These are phyloP conservation scores for Onthophagus sagittarius DNA, from an alignment of 2,888 invertebrate species.

Conservation along the genomic window DNA sequence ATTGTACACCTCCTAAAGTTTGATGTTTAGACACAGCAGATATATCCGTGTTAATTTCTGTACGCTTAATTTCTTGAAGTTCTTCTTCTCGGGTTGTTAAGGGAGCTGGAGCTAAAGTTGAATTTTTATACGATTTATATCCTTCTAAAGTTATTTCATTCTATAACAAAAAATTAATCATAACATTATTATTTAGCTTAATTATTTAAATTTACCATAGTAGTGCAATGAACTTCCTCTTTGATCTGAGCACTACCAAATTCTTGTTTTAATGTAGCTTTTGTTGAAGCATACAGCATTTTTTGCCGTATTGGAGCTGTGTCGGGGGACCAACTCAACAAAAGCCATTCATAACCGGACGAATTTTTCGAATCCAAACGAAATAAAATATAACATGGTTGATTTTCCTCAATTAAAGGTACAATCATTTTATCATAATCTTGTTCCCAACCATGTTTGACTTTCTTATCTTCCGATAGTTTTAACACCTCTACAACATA, in stretches of 20 bases:
- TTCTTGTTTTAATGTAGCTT: slow-evolving; percentile 93
- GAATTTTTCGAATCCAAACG: slow-evolving; percentile 75
- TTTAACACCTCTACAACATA: slow-evolving; percentile 67
- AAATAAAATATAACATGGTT: slow-evolving; percentile 87
- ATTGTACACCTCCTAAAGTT: slow-evolving; percentile 83
- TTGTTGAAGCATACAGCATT: slow-evolving; percentile 97
- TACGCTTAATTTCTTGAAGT: slow-evolving; percentile 70
- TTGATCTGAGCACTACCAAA: slow-evolving; percentile 93
- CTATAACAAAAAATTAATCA: slow-evolving; percentile 44
- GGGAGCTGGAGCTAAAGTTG: slow-evolving; percentile 81
- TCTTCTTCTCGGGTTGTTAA: slow-evolving; percentile 86
- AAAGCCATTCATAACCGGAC: slow-evolving; percentile 85
- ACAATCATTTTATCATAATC: slow-evolving; percentile 76
- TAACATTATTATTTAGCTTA: too few species aligned
- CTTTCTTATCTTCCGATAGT: slow-evolving; percentile 62
- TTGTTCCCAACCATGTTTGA: slow-evolving; percentile 76
- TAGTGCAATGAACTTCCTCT: slow-evolving; percentile 91
- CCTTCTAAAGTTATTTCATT: slow-evolving; percentile 80
- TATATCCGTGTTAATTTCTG: slow-evolving; percentile 67
- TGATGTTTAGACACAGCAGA: slow-evolving; percentile 82
- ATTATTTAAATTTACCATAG: slow-evolving; percentile 54
- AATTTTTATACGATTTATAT: slow-evolving; percentile 73
- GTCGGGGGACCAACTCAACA: slow-evolving; percentile 94
- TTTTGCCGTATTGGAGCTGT: slow-evolving; percentile 86
- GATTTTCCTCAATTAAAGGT: slow-evolving; percentile 68